Base-by-base conservation (phyloP, 2,113 vertebrate species). In the Quiscalus mexicanus region DNA sequence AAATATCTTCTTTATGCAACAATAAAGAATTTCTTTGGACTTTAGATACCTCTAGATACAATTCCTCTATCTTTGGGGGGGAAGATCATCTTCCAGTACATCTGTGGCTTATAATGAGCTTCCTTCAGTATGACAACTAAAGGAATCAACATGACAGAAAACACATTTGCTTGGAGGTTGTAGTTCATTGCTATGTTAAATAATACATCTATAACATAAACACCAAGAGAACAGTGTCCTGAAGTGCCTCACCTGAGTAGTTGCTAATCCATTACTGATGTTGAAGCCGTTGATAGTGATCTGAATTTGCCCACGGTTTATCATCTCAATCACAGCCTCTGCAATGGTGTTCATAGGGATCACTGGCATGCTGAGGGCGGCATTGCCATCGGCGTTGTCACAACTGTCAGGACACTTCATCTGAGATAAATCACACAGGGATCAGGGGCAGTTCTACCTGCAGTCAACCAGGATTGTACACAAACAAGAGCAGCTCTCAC, bases 311-410 rank as follows among this genome's bases (percentile, higher is more conserved):
- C 99, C 99, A 94, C 99, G 99, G 89, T 99, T 99, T 93, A 99
- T 99, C 99, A 99, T 99, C 96, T 99, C 99, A 81, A 99, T 99
- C 71, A 99, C 98, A 67, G 99, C 99, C 97, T 99, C 99, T 60
- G 99, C 99, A 85, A 99, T 99, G 10, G 99, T 99, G 98, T 99
- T 99, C 99, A 99, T 99, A 8, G 99, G 99, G 97, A 99, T 99
- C 44, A 99, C 99, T 0, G 99, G 99, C 99, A 99, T 99, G 73
- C 98, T 99, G 81, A 99, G 98, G 63, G 99, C 98, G 7, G 98
- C 98, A 10, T 99, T 99, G 86, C 97, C 98, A 23, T 99, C 99
- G 3, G 97, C 62, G 11, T 97, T 93, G 62, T 99, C 99, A 97
- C 99, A 99, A 37, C 98, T 98, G 89, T 99, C 99, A 85, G 98